Conservation (phyloP, 2,797 vertebrate species). For the Scomberomorus guttatus region DNA sequence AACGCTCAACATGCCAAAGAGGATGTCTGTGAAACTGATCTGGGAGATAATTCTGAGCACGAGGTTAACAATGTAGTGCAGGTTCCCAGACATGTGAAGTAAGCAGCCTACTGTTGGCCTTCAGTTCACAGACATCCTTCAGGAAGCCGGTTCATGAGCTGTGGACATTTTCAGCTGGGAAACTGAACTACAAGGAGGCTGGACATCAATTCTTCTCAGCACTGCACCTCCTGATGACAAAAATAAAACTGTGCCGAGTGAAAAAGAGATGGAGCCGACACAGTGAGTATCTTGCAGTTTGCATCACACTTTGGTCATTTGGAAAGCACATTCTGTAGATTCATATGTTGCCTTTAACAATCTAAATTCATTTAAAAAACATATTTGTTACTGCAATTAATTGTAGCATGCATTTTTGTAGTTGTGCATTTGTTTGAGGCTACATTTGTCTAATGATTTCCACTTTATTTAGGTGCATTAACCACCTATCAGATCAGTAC, state of each 20-base stretch:
- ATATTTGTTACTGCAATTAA: slow-evolving; percentile 2
- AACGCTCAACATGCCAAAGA: slow-evolving; percentile 3
- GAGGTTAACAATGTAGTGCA: not conserved
- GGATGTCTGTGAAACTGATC: not conserved
- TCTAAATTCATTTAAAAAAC: not conserved
- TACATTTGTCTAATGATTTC: slow-evolving; percentile 25
- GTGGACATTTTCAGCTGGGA: not conserved
- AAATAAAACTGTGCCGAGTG: not conserved
- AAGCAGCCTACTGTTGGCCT: no score
- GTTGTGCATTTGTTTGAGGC: slow-evolving; percentile 4
- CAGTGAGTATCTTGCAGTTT: not conserved
- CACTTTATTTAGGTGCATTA: slow-evolving; percentile 10
- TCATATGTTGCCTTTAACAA: not conserved
- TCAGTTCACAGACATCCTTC: not conserved
- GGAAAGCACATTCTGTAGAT: not conserved
- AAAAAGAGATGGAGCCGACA: not conserved
- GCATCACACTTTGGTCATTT: not conserved
- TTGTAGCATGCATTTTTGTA: not conserved
- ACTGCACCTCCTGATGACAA: not conserved
- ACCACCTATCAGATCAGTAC: slow-evolving; percentile 25
- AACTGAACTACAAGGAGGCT: not conserved
- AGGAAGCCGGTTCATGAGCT: not conserved
- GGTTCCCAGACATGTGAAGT: no score
- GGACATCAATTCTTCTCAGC: not conserved
- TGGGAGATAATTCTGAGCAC: not conserved